A percentile compares a stretch with the other conserved stretches of the same genome.
phyloP scores from a whole-genome alignment of 2,888 invertebrate genomes.

The Dusona sp. region DNA sequence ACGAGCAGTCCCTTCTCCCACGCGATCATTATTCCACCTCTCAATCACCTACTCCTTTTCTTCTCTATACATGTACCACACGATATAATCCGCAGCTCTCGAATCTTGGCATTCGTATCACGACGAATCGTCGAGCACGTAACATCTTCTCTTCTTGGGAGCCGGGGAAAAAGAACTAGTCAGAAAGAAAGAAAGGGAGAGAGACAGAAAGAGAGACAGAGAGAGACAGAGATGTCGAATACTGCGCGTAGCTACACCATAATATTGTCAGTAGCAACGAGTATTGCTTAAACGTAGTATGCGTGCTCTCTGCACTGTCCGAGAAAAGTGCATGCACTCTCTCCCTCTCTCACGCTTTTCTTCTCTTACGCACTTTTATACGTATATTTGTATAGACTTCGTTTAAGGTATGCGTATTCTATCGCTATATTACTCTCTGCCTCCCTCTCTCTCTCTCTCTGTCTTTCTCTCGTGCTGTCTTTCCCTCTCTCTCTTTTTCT shows the following conservation, averaged over 20 bases:
- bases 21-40: slow-evolving; percentile 41
- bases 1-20: slow-evolving; percentile 61
- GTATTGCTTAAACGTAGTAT: slow-evolving; percentile 69
- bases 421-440: slow-evolving; percentile 39
- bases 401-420: slow-evolving; percentile 25
- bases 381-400: not conserved
- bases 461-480: not conserved
- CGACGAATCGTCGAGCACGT: slow-evolving; percentile 80
- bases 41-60: slow-evolving; percentile 34
- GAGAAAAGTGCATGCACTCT: slow-evolving; percentile 52
- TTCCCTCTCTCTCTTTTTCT: not conserved
- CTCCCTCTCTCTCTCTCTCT: not conserved
- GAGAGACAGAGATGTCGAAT: slow-evolving; percentile 14
- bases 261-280: slow-evolving; percentile 23
- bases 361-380: slow-evolving; percentile 38
- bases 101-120: slow-evolving; percentile 76
- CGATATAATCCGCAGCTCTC: slow-evolving; percentile 25
- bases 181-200: slow-evolving; percentile 14
- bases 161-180: slow-evolving; percentile 64
- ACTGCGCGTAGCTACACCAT: slow-evolving; percentile 5
- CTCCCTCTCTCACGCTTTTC: slow-evolving; percentile 36
- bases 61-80: slow-evolving; percentile 37
- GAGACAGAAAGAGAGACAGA: not conserved
- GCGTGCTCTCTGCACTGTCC: slow-evolving; percentile 50
- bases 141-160: slow-evolving; percentile 84